Evolutionary conservation across 2,888 invertebrate genomes (phyloP).

Genomic region (Amphipyra tragopoginis): DNA sequence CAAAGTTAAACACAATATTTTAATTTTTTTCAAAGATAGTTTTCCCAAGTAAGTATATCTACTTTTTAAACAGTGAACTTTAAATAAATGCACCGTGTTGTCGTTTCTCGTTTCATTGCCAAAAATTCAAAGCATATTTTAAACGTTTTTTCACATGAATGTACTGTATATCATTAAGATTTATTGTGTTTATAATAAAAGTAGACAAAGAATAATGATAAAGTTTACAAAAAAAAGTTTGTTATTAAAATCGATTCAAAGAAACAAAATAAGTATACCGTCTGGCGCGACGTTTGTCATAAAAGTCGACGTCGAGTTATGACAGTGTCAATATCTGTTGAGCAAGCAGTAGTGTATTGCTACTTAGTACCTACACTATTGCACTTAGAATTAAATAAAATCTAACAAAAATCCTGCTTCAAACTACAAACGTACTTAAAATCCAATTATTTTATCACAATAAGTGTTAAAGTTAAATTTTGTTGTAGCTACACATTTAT

Average conservation of each 20-base stretch:
- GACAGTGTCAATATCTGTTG: slow-evolving; percentile 1
- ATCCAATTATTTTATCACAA: too few relatives aligned
- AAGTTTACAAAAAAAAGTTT: neutral
- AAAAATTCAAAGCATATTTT: neutral
- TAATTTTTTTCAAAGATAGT: too few relatives aligned
- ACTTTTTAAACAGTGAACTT: neutral
- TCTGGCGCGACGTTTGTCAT: neutral
- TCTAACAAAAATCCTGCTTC: neutral
- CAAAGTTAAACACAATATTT: too few relatives aligned
- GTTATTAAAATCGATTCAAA: neutral
- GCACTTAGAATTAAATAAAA: neutral
- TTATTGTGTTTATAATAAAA: too few relatives aligned
- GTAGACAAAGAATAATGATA: too few relatives aligned
- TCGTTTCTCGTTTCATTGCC: slow-evolving; percentile 8
- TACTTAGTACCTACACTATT: slow-evolving; percentile 5
- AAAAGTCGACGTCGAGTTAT: neutral
- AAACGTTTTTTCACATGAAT: neutral
- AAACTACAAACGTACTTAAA: too few relatives aligned
- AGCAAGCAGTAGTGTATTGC: neutral
- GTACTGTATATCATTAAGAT: neutral
- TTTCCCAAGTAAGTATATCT: neutral
- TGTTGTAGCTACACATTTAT: slow-evolving; percentile 1
- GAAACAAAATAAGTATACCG: too few relatives aligned
- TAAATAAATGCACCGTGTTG: neutral
- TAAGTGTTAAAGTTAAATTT: too few relatives aligned